These are phyloP conservation scores for Paratilapia polleni DNA, from an alignment of 2,113 vertebrate genomes.

Conservation along the genomic window DNA sequence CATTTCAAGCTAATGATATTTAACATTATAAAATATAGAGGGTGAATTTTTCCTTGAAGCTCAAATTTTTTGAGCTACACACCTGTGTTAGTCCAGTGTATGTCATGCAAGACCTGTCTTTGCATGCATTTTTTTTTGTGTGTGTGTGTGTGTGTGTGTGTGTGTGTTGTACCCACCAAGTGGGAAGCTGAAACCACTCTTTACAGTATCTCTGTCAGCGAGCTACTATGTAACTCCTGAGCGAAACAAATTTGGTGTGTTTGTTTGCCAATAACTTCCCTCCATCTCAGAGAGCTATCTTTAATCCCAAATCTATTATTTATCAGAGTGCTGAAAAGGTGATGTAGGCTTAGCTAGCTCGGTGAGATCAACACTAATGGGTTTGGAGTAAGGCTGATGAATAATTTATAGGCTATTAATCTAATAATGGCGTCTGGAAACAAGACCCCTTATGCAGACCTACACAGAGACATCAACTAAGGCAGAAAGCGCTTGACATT, in stretches of 20 bases:
- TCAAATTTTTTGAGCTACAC: neutral
- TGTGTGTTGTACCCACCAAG: neutral
- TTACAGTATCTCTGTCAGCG: conserved; percentile 29
- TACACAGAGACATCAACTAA: conserved; percentile 69
- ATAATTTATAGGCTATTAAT: conserved; percentile 77
- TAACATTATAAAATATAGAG: neutral
- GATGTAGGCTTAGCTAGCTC: conserved; percentile 54
- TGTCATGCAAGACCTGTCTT: conserved; percentile 35
- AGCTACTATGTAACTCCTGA: conserved; percentile 26
- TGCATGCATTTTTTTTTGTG: conserved; percentile 20
- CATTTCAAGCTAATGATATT: neutral
- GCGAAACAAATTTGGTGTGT: conserved; percentile 31
- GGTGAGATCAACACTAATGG: conserved; percentile 68
- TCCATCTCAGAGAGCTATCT: conserved; percentile 52
- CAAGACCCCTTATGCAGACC: conserved; percentile 60
- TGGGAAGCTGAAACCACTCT: conserved; percentile 34
- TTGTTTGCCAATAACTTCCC: conserved; percentile 56
- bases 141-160: neutral
- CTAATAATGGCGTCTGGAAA: conserved; percentile 75
- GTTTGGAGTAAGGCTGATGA: conserved; percentile 61
- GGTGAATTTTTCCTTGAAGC: conserved; percentile 54
- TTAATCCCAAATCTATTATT: conserved; percentile 71
- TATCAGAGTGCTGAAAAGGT: conserved; percentile 61
- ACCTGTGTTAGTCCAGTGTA: neutral
- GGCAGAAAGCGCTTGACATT: conserved; percentile 77